A percentile compares a stretch with the other conserved stretches of the same genome.
phyloP scores from a whole-genome alignment of 2,113 vertebrate species.

The Trogon melanurus region DNA sequence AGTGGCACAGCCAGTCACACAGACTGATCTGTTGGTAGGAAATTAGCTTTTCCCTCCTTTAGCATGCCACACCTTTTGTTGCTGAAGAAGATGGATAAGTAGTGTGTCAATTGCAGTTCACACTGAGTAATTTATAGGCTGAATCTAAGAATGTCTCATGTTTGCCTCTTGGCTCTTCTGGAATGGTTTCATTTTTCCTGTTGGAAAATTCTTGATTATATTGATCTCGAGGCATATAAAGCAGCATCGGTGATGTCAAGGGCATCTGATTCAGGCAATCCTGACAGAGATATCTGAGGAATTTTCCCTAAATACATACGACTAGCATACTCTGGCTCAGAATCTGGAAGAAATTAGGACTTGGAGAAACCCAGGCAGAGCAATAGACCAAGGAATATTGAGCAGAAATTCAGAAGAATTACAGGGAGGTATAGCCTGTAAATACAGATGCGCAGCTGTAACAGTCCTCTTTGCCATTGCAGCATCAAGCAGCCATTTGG shows the following conservation, averaged over 20 bases:
- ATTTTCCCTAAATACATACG: background rate
- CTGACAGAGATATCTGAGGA: background rate
- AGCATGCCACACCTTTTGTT: background rate
- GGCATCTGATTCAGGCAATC: background rate
- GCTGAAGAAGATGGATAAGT: background rate
- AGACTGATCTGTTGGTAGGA: background rate
- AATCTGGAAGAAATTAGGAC: background rate
- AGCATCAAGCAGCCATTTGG: constrained; percentile 6
- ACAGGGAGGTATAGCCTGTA: background rate
- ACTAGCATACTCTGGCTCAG: background rate
- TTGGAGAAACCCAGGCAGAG: background rate
- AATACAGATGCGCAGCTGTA: background rate
- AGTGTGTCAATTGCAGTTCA: background rate
- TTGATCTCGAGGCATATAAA: background rate
- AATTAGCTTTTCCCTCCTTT: background rate
- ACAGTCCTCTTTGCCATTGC: background rate
- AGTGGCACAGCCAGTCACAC: background rate
- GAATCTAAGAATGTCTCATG: background rate
- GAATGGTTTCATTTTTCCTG: background rate
- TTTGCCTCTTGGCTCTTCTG: background rate
- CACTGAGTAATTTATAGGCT: background rate
- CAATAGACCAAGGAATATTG: background rate
- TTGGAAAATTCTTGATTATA: background rate
- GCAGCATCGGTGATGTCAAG: background rate
- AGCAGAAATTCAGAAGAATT: background rate